phyloP scores from a whole-genome alignment of 2,888 invertebrate genomes.

The Sycophila texana region DNA sequence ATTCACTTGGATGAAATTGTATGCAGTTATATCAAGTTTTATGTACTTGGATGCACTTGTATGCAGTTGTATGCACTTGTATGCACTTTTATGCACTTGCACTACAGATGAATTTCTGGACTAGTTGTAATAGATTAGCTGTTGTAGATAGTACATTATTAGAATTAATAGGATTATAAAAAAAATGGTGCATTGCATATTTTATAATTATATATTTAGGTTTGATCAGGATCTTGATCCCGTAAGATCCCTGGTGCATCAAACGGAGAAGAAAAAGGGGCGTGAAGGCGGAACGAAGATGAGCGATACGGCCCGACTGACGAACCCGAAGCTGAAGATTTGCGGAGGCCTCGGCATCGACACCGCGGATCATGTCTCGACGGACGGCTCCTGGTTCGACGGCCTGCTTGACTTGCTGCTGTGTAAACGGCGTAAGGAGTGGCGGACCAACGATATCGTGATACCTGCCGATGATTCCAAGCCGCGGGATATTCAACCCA shows the following conservation, averaged over 20 bases:
- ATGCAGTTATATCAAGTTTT: too few relatives aligned
- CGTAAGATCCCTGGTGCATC: background rate
- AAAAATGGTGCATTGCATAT: too few relatives aligned
- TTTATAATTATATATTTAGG: too few relatives aligned
- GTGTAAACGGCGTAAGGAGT: slow-evolving; percentile 34
- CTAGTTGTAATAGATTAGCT: too few relatives aligned
- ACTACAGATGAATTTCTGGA: too few relatives aligned
- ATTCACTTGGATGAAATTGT: too few relatives aligned
- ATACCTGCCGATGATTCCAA: background rate
- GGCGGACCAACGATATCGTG: background rate
- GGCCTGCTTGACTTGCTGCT: slow-evolving; percentile 7
- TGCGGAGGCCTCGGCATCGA: slow-evolving; percentile 20
- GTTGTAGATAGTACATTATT: too few relatives aligned
- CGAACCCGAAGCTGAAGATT: slow-evolving; percentile 27
- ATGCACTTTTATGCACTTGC: too few relatives aligned
- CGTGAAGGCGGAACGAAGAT: background rate
- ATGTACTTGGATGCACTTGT: too few relatives aligned
- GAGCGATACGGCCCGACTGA: slow-evolving; percentile 36
- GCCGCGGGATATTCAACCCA: background rate
- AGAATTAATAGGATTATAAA: too few relatives aligned
- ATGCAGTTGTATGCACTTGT: too few relatives aligned
- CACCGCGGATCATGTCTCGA: background rate
- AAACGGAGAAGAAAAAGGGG: background rate
- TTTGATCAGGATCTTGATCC: too few relatives aligned
- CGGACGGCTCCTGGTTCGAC: slow-evolving; percentile 10